These are phyloP conservation scores for Cyclura pinguis DNA, from an alignment of 2,797 vertebrate genomes.

Conservation along the genomic window DNA sequence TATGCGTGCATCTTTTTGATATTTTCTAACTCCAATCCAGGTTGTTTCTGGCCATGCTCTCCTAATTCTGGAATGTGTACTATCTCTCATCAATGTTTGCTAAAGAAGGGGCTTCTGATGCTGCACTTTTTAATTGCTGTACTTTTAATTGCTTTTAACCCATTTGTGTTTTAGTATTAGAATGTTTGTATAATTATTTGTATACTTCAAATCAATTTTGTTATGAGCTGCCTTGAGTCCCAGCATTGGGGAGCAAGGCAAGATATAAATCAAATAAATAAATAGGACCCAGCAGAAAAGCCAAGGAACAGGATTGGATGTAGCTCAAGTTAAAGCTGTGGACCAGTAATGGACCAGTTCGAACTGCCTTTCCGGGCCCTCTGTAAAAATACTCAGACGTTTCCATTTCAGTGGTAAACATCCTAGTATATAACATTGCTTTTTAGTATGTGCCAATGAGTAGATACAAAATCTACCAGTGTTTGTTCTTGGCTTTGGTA, in stretches of 20 bases:
- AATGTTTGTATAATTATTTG: too few species aligned
- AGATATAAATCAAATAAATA: too few species aligned
- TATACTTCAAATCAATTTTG: too few species aligned
- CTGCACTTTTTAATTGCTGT: too few species aligned
- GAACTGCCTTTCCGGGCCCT: not conserved
- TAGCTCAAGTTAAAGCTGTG: not conserved
- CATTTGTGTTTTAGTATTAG: too few species aligned
- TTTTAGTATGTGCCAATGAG: conserved; percentile 4
- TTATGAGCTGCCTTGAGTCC: too few species aligned
- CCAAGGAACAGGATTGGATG: not conserved
- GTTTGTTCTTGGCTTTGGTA: conserved; percentile 14
- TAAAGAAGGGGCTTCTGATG: too few species aligned
- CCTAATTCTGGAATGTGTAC: not conserved
- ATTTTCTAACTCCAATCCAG: not conserved
- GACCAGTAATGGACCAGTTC: not conserved
- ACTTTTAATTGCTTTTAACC: too few species aligned
- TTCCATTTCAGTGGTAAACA: not conserved
- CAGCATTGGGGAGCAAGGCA: too few species aligned
- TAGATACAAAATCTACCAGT: not conserved
- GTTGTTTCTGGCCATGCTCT: not conserved
- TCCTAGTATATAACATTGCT: not conserved
- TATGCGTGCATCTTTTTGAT: not conserved
- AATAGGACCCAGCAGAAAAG: not conserved
- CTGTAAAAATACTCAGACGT: not conserved
- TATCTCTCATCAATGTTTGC: not conserved